phyloP scores from a whole-genome alignment of 1,140 invertebrate species.

The Scaptomyza hsui region DNA sequence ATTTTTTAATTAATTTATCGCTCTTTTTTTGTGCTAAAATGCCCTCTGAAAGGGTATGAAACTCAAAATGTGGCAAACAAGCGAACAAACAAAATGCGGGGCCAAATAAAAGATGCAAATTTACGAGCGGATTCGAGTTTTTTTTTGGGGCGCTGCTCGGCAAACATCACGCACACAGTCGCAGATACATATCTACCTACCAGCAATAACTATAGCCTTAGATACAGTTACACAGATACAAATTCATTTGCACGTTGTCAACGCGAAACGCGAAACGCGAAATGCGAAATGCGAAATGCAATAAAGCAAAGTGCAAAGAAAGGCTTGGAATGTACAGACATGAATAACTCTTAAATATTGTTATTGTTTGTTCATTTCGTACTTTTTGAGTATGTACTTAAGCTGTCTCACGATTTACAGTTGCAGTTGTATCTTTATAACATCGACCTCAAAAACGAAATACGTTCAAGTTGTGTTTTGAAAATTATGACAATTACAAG shows the following conservation, averaged over 20 bases:
- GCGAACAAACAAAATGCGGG: constrained; percentile 62
- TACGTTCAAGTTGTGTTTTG: no score
- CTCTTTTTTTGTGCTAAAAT: no score
- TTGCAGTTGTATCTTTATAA: neutral
- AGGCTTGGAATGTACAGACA: constrained; percentile 43
- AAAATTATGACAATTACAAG: no score
- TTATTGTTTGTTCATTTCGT: neutral
- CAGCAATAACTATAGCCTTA: neutral
- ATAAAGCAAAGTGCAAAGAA: constrained; percentile 64
- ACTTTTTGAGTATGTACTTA: no score
- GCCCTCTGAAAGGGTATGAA: neutral
- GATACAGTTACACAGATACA: constrained; percentile 3
- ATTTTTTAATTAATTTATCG: no score
- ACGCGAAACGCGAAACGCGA: constrained; percentile 28
- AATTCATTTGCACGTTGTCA: constrained; percentile 13
- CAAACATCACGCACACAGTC: constrained; percentile 26
- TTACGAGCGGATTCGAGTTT: constrained; percentile 46
- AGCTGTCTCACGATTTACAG: neutral
- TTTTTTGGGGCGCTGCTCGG: constrained; percentile 33
- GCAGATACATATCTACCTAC: constrained; percentile 1
- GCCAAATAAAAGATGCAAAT: constrained; percentile 68
- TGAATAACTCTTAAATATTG: neutral
- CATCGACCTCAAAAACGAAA: no score
- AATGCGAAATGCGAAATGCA: constrained; percentile 35
- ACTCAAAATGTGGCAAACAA: constrained; percentile 36